Percentiles rank a stretch among this genome's conserved stretches.
Conservation (phyloP, 2,113 vertebrate species). For the Gallinago jamesoni region DNA sequence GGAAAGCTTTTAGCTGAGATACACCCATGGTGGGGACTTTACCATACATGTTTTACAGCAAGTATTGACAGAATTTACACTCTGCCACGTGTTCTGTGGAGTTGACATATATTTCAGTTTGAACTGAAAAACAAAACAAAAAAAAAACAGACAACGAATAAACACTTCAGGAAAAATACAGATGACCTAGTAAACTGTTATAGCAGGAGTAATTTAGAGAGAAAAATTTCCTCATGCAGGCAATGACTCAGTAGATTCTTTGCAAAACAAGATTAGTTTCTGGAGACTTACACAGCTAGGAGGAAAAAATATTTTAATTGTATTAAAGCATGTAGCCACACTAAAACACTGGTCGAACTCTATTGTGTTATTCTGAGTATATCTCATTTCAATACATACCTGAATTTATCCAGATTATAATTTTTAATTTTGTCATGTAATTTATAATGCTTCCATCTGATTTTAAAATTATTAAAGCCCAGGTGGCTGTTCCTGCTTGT, state of each 20-base stretch:
- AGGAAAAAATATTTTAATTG: not conserved
- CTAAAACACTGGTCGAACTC: not conserved
- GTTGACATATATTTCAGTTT: not conserved
- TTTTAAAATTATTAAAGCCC: not conserved
- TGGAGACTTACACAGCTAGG: not conserved
- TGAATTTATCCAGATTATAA: not conserved
- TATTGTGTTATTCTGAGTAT: not conserved
- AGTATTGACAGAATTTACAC: not conserved
- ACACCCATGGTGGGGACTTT: not conserved
- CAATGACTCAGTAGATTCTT: not conserved
- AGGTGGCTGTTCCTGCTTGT: not conserved
- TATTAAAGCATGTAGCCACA: not conserved
- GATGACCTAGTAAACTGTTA: slow-evolving; percentile 9
- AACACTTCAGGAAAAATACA: not conserved
- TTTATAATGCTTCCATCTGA: not conserved
- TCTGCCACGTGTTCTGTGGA: not conserved
- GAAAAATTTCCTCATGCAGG: not conserved
- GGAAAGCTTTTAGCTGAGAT: not conserved
- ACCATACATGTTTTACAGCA: not conserved
- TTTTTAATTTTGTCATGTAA: not conserved
- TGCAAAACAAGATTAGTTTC: not conserved
- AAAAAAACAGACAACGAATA: not conserved
- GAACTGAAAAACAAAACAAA: not conserved
- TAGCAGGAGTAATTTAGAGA: not conserved
- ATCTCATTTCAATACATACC: not conserved